Evolutionary conservation across 2,797 vertebrate species (phyloP).

Genomic region (Danio kyathit): DNA sequence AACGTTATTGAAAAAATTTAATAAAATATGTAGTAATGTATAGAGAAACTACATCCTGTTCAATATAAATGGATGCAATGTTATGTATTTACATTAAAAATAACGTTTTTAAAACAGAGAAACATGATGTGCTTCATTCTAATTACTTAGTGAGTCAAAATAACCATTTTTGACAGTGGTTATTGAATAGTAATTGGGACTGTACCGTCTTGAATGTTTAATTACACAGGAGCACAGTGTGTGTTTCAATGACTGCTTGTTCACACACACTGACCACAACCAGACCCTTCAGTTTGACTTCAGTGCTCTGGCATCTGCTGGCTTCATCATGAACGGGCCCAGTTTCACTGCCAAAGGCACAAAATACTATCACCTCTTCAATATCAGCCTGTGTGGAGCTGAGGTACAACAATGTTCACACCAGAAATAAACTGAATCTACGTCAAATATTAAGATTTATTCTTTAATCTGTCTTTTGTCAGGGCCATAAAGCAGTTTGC

Average conservation of each 20-base stretch:
- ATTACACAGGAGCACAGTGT: conserved; percentile 86
- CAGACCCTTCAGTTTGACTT: conserved; percentile 88
- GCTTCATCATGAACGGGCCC: conserved; percentile 91
- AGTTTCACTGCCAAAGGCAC: conserved; percentile 97
- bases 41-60: no score
- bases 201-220: conserved; percentile 5
- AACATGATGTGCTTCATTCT: no score
- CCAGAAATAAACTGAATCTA: no score
- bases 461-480: conserved; percentile 26
- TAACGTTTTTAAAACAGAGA: no score
- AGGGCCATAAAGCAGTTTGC: conserved; percentile 87
- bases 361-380: conserved; percentile 96
- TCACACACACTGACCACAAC: conserved; percentile 84
- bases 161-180: no score
- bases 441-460: background rate
- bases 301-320: conserved; percentile 83
- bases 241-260: conserved; percentile 92
- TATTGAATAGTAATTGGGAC: background rate
- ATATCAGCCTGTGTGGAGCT: conserved; percentile 94
- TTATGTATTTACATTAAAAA: no score
- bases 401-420: conserved; percentile 76
- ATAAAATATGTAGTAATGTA: no score
- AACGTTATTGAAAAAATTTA: no score
- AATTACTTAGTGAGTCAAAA: no score
- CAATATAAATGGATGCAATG: no score